Percentiles rank a stretch among this genome's conserved stretches.
Conservation (phyloP, 1,140 invertebrate species). For the Scaptodrosophila lebanonensis region DNA sequence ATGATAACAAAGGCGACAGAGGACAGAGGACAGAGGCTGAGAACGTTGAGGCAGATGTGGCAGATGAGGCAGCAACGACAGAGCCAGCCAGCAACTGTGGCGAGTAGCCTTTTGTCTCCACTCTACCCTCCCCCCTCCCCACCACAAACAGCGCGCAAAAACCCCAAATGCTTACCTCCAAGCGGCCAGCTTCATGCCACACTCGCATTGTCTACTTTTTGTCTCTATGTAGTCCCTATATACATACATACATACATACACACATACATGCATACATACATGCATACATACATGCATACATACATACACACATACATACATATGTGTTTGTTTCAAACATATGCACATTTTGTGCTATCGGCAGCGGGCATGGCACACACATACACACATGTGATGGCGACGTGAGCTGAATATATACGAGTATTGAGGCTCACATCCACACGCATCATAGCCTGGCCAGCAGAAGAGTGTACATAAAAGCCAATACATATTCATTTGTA, state of each 20-base stretch:
- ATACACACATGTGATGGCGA: constrained; percentile 14
- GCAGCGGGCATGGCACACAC: constrained; percentile 39
- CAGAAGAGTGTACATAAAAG: constrained; percentile 62
- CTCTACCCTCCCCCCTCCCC: constrained; percentile 31
- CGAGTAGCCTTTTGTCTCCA: constrained; percentile 59
- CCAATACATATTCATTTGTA: constrained; percentile 67
- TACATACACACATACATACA: neutral
- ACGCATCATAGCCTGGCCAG: constrained; percentile 39
- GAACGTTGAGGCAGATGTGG: constrained; percentile 11
- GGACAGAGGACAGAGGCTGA: neutral
- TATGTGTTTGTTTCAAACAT: constrained; percentile 49
- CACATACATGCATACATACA: too few species aligned
- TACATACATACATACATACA: neutral
- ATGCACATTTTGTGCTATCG: constrained; percentile 72
- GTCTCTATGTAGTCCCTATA: constrained; percentile 8
- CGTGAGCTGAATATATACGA: too few species aligned
- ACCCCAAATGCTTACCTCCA: constrained; percentile 31
- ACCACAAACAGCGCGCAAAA: constrained; percentile 26
- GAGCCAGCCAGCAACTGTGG: constrained; percentile 4
- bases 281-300: constrained; percentile 1
- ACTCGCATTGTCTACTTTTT: constrained; percentile 13
- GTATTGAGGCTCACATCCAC: constrained; percentile 10
- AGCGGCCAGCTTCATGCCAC: neutral
- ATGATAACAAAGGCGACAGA: constrained; percentile 24
- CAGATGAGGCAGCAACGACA: constrained; percentile 1